Evolutionary conservation across 2,797 vertebrate species (phyloP).

Genomic region (Carapus acus): DNA sequence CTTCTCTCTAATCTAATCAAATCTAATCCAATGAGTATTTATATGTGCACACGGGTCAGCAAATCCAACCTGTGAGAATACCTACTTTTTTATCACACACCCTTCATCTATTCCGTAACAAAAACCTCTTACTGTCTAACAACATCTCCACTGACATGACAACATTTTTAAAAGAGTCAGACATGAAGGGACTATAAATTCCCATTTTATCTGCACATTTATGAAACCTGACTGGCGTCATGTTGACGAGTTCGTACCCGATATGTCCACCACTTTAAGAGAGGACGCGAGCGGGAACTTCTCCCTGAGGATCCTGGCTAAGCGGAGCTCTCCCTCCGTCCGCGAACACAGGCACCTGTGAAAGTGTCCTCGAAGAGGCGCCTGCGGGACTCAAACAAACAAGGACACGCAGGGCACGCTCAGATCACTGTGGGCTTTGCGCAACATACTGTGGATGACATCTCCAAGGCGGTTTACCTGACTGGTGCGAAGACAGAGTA

Average conservation of each 20-base stretch:
- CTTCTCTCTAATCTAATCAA: too few relatives aligned
- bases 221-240: too few relatives aligned
- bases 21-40: too few relatives aligned
- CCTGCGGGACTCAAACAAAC: constrained; percentile 31
- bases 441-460: constrained; percentile 1
- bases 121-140: too few relatives aligned
- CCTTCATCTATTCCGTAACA: too few relatives aligned
- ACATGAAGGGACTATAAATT: too few relatives aligned
- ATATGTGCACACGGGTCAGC: too few relatives aligned
- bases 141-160: too few relatives aligned
- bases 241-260: constrained; percentile 70
- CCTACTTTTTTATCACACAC: too few relatives aligned
- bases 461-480: constrained; percentile 39
- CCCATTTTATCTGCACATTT: too few relatives aligned
- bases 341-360: constrained; percentile 66
- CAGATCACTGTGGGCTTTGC: not conserved
- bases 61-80: too few relatives aligned
- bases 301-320: constrained; percentile 73
- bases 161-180: too few relatives aligned
- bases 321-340: constrained; percentile 77
- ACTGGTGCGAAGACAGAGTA: constrained; percentile 39
- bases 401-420: constrained; percentile 4
- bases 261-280: constrained; percentile 87
- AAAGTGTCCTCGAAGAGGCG: constrained; percentile 17
- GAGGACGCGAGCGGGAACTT: constrained; percentile 80